Conservation (phyloP, 2,888 invertebrate genomes). For the Chloroclystis v-ata region DNA sequence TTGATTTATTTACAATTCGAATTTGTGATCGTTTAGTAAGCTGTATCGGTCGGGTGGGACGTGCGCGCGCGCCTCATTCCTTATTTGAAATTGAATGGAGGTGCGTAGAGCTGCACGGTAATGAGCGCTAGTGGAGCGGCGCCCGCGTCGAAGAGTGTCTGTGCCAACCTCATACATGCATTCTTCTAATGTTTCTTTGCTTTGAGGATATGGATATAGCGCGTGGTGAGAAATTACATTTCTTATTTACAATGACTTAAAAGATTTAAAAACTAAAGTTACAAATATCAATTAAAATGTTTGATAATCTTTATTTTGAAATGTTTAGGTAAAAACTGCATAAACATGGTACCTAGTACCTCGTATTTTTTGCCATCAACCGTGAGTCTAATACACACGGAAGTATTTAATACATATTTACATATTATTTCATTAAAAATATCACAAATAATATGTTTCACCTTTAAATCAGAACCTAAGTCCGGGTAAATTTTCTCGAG, state of each 20-base stretch:
- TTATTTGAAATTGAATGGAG: slow-evolving; percentile 76
- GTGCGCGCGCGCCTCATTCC: slow-evolving; percentile 62
- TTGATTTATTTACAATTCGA: slow-evolving; percentile 19
- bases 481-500: no score
- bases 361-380: no score
- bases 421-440: no score
- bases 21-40: slow-evolving; percentile 38
- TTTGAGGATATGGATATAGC: slow-evolving; percentile 20
- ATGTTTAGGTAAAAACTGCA: no score
- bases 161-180: slow-evolving; percentile 4
- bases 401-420: no score
- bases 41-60: slow-evolving; percentile 48
- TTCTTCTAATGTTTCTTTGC: slow-evolving; percentile 11
- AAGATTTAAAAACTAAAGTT: no score
- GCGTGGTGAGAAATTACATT: slow-evolving; percentile 8
- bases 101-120: slow-evolving; percentile 70
- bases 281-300: no score
- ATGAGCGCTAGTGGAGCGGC: slow-evolving; percentile 54
- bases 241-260: background rate
- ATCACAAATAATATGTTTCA: no score
- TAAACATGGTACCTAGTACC: no score
- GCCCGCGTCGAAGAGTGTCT: slow-evolving; percentile 38
- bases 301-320: no score
- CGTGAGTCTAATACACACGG: no score
- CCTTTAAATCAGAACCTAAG: no score